A percentile compares a stretch with the other conserved stretches of the same genome.
These are phyloP conservation scores for Turritopsis dohrnii DNA, from an alignment of 30 jellyfish, hydroid and myxozoan species.

Conservation along the genomic window DNA sequence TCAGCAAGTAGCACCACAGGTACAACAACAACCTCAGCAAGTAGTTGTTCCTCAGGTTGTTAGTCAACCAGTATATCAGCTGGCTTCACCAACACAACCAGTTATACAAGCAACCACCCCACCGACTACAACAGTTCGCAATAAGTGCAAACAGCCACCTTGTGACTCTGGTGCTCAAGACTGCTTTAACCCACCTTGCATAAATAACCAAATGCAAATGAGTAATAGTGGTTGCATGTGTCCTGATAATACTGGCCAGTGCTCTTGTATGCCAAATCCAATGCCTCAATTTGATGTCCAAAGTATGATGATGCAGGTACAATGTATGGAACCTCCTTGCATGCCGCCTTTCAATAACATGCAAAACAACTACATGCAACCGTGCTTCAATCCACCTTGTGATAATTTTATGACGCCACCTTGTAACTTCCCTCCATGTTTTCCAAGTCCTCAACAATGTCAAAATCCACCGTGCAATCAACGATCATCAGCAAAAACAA, in stretches of 20 bases:
- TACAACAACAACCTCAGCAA: conserved; percentile 4
- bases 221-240: background rate
- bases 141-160: background rate
- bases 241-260: background rate
- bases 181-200: background rate
- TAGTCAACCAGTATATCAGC: background rate
- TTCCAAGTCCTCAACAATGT: background rate
- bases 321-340: background rate
- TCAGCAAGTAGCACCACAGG: background rate
- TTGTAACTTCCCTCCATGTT: background rate
- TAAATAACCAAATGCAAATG: background rate
- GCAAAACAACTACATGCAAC: background rate
- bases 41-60: background rate
- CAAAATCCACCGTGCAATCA: conserved; percentile 4
- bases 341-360: background rate
- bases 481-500: background rate
- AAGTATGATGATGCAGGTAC: background rate
- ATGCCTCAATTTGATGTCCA: background rate
- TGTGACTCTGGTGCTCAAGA: background rate
- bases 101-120: background rate
- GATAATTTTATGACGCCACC: background rate
- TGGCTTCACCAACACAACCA: background rate
- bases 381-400: conserved; percentile 15
- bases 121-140: background rate
- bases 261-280: background rate